These are phyloP conservation scores for Hydrolagus affinis DNA, from an alignment of 2,113 vertebrate species.

Conservation along the genomic window DNA sequence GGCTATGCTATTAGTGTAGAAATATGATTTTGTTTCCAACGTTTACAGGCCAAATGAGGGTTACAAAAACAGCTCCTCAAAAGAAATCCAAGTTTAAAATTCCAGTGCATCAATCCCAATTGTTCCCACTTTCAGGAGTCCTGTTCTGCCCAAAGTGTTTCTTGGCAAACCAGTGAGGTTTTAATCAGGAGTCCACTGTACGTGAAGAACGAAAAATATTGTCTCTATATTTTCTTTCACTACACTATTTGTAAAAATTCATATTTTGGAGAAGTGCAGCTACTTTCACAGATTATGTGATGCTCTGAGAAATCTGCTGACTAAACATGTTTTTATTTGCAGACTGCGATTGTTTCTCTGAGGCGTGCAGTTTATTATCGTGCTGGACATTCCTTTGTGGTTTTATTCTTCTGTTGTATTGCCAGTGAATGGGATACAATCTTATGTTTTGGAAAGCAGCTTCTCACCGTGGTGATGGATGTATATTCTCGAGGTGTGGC, in stretches of 20 bases:
- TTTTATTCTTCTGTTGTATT: background rate
- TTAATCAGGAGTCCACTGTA: too few relatives aligned
- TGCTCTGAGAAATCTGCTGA: constrained; percentile 8
- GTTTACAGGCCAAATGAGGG: background rate
- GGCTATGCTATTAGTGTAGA: background rate
- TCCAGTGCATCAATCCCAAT: background rate
- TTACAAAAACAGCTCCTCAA: constrained; percentile 7
- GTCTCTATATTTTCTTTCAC: background rate
- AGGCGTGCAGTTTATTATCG: background rate
- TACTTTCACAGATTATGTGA: too few relatives aligned
- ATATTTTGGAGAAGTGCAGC: too few relatives aligned
- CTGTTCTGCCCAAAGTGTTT: background rate
- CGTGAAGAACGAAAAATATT: background rate
- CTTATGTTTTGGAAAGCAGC: background rate
- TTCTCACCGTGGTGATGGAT: background rate
- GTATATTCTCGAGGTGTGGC: background rate
- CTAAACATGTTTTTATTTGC: background rate
- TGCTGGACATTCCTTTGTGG: background rate
- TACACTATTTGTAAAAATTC: background rate
- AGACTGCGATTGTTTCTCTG: background rate
- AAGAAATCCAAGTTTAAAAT: background rate
- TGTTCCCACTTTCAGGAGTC: background rate
- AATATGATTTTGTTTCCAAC: constrained; percentile 27
- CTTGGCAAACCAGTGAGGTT: background rate
- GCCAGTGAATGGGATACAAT: background rate